Evolutionary conservation across 2,888 invertebrate genomes (phyloP).

Genomic region (Micropterix aruncella): DNA sequence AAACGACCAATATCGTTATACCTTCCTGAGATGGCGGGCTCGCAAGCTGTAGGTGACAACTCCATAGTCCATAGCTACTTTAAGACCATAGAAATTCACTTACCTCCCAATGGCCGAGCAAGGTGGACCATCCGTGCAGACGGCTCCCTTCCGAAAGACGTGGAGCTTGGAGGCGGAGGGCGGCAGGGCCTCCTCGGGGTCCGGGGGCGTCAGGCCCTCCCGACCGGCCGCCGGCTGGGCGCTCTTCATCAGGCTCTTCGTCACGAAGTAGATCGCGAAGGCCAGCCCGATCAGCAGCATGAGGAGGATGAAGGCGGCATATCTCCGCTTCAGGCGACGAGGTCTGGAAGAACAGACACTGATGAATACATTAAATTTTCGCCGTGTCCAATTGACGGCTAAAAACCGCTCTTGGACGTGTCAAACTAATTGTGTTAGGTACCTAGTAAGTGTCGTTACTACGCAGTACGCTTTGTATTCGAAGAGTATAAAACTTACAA

Average conservation of each 20-base stretch:
- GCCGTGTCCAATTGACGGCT: too few species aligned
- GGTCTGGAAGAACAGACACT: not conserved
- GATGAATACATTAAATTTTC: too few species aligned
- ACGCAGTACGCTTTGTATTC: too few species aligned
- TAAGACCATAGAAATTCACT: constrained; percentile 16
- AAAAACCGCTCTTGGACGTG: too few species aligned
- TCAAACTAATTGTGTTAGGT: too few species aligned
- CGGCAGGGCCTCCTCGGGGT: constrained; percentile 46
- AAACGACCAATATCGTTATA: too few species aligned
- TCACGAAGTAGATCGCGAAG: constrained; percentile 22
- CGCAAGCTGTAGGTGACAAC: too few species aligned
- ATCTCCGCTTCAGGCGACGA: not conserved
- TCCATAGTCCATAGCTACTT: too few species aligned
- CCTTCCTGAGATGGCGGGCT: too few species aligned
- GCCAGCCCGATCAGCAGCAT: constrained; percentile 23
- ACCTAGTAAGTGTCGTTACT: too few species aligned
- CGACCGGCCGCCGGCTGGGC: constrained; percentile 18
- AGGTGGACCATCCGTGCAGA: constrained; percentile 61
- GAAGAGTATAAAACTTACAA: too few species aligned
- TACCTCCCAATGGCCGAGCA: constrained; percentile 73
- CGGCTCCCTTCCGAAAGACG: constrained; percentile 52
- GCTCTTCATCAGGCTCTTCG: constrained; percentile 11
- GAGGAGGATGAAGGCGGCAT: constrained; percentile 3
- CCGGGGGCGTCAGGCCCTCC: constrained; percentile 38
- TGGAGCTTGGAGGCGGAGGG: constrained; percentile 55